These are phyloP conservation scores for Zosterops lateralis DNA, from an alignment of 2,113 vertebrate genomes.

Conservation along the genomic window DNA sequence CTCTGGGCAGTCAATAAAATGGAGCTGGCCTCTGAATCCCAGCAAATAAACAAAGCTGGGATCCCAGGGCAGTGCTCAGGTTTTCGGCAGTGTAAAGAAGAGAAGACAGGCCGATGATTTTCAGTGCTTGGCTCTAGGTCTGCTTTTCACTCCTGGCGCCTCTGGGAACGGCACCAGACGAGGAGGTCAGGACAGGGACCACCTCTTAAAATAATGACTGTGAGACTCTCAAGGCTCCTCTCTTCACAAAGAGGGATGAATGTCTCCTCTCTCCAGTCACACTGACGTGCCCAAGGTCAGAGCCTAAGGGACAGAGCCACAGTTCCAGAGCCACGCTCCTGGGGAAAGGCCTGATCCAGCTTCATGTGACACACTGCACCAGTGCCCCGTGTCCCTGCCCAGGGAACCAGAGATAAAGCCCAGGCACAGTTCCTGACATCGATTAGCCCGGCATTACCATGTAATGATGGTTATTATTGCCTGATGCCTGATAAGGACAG, in stretches of 20 bases:
- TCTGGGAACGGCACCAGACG: neutral
- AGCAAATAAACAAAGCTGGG: neutral
- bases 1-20: neutral
- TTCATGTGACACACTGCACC: neutral
- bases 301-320: neutral
- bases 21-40: neutral
- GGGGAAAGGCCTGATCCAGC: neutral
- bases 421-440: neutral
- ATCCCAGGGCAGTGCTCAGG: neutral
- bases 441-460: neutral
- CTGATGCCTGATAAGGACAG: neutral
- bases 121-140: neutral
- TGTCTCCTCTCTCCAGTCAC: neutral
- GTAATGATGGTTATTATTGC: neutral
- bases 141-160: neutral
- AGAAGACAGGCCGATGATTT: neutral
- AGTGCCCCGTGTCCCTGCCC: neutral
- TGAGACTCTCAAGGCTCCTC: neutral
- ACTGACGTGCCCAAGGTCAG: neutral
- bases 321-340: neutral
- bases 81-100: neutral
- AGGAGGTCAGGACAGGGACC: neutral
- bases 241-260: neutral
- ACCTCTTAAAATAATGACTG: neutral
- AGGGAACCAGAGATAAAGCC: neutral